A percentile compares a stretch with the other conserved stretches of the same genome.
phyloP scores from a whole-genome alignment of 2,113 vertebrate species.

The Zosterops lateralis region DNA sequence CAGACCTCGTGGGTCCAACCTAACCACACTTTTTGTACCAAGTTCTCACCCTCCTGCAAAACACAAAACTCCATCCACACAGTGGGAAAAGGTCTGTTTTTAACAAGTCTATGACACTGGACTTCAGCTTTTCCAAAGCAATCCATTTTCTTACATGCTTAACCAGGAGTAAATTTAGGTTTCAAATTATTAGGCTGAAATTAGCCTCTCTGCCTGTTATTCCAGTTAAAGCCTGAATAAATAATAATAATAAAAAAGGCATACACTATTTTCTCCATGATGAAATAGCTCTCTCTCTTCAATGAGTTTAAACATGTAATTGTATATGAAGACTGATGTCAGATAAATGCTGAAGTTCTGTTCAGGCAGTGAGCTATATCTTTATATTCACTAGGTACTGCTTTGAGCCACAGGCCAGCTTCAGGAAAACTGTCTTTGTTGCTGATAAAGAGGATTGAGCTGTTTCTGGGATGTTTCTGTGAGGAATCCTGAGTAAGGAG shows the following conservation, averaged over 20 bases:
- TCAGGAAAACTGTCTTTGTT: not conserved
- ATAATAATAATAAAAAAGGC: not conserved
- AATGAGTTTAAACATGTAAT: not conserved
- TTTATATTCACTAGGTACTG: not conserved
- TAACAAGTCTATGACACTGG: not conserved
- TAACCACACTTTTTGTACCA: not conserved
- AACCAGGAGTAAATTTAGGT: not conserved
- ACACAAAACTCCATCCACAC: not conserved
- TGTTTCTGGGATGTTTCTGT: not conserved
- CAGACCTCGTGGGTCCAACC: not conserved
- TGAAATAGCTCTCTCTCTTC: not conserved
- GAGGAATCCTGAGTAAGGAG: not conserved
- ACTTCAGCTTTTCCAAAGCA: not conserved
- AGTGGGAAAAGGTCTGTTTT: not conserved
- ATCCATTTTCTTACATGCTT: not conserved
- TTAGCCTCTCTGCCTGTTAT: slow-evolving; percentile 2
- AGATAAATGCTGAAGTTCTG: not conserved
- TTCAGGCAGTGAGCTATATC: not conserved
- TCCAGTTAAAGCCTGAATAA: slow-evolving; percentile 3
- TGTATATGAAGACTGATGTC: not conserved
- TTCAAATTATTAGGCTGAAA: slow-evolving; percentile 16
- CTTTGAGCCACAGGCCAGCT: not conserved
- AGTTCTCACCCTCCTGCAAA: not conserved
- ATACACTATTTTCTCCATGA: not conserved
- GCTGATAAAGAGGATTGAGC: not conserved